A percentile compares a stretch with the other conserved stretches of the same genome.
Conservation (phyloP, 2,888 invertebrate species). For the Orchesella flavescens region DNA sequence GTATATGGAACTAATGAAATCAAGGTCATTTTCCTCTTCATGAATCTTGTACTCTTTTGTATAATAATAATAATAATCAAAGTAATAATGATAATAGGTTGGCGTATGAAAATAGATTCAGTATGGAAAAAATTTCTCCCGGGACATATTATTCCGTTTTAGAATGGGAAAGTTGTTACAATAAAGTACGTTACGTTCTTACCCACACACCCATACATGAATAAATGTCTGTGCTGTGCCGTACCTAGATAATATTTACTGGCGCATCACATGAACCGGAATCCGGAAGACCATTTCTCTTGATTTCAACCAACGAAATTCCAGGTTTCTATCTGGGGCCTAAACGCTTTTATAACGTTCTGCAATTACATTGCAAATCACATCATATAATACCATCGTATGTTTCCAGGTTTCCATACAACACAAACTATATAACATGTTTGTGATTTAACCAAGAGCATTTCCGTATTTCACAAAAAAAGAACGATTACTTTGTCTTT, state of each 20-base stretch:
- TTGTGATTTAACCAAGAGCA: no score
- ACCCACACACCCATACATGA: no score
- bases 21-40: constrained; percentile 20
- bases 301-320: background rate
- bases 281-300: background rate
- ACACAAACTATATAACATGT: no score
- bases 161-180: background rate
- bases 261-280: background rate
- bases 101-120: background rate
- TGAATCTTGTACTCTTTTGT: constrained; percentile 6
- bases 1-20: constrained; percentile 14
- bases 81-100: constrained; percentile 1
- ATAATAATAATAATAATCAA: constrained; percentile 1
- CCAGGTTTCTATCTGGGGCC: background rate
- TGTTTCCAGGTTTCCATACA: no score
- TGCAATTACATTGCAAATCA: no score
- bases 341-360: no score
- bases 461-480: no score
- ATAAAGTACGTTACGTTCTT: no score
- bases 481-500: no score
- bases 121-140: background rate
- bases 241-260: background rate
- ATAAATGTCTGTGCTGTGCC: background rate
- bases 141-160: background rate
- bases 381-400: no score